Base-by-base conservation (phyloP, 1,140 invertebrate genomes). In the Drosophila neocordata region DNA sequence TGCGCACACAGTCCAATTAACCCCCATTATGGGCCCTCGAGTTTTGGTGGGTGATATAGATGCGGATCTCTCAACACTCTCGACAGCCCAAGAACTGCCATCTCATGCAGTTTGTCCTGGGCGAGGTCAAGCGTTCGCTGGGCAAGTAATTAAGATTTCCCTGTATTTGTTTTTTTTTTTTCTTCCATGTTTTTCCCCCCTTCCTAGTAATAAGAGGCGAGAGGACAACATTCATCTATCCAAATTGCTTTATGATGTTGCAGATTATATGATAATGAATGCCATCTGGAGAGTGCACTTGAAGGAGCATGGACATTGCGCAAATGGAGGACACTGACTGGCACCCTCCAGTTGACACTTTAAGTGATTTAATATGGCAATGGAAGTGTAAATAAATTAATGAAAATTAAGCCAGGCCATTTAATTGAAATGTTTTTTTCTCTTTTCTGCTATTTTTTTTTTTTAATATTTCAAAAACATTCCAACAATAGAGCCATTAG, bases 1-100 rank as follows among this genome's bases (percentile, higher is more conserved):
- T 85, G 89, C 80, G 85, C 89, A 85, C 89, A 90, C 85, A 84
- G 85, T 74, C 89, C 87, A 91, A 91, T 91, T 91, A 90, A 91
- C 89, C 89, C 89, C 89, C 89, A 91, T 90, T 91, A 91, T 73
- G 83, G 79, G 65, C 76, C 69, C 73, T 78, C 55, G 57, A 64
- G 68, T 60, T 69, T 68, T 35, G 20, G 75, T 77, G 67, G 72
- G 70, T 67, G 78, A 73, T 63, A 48, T 58, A 58, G 64, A 63
- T 61, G 48, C 60, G 41, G 41, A 48, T 48, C 41, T 48, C 41
- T 48, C 41, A 48, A 48, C 41, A 48, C 41, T 48, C 41, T 48
- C 41, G 15, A 48, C 41, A 20, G 41, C 2, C 41, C 41, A 8
- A 58, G 41, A 65, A 70, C 72, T 74, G 68, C 72, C 67, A 72